These are phyloP conservation scores for Petrocephalus sullivani DNA, from an alignment of 2,797 vertebrate genomes.

Conservation along the genomic window DNA sequence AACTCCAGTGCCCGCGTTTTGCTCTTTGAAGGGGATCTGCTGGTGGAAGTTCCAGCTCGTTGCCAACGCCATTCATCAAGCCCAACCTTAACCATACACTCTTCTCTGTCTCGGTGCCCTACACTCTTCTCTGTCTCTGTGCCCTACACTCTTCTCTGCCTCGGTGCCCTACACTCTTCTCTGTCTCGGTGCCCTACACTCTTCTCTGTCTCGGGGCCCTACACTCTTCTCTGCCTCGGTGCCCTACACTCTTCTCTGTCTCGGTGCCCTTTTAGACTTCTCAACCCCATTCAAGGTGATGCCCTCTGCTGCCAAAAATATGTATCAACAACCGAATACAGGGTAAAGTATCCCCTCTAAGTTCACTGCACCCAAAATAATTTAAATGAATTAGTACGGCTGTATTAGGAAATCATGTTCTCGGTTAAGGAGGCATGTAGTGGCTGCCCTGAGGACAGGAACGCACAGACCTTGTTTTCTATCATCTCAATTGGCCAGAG, in stretches of 20 bases:
- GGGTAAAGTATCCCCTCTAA: background rate
- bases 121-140: no score
- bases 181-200: no score
- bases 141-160: no score
- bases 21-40: background rate
- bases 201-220: no score
- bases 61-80: background rate
- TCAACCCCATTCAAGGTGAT: conserved; percentile 7
- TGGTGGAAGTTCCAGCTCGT: background rate
- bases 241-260: no score
- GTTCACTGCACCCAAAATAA: conserved; percentile 2
- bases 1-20: background rate
- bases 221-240: no score
- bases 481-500: background rate
- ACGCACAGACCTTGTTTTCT: background rate
- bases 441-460: background rate
- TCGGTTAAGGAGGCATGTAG: background rate
- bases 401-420: conserved; percentile 9
- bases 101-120: background rate
- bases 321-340: background rate
- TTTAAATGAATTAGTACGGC: conserved; percentile 5
- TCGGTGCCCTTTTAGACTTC: background rate
- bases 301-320: background rate
- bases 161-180: no score
- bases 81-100: background rate